These are phyloP conservation scores for Heterochromis multidens DNA, from an alignment of 2,113 vertebrate genomes.

Conservation along the genomic window DNA sequence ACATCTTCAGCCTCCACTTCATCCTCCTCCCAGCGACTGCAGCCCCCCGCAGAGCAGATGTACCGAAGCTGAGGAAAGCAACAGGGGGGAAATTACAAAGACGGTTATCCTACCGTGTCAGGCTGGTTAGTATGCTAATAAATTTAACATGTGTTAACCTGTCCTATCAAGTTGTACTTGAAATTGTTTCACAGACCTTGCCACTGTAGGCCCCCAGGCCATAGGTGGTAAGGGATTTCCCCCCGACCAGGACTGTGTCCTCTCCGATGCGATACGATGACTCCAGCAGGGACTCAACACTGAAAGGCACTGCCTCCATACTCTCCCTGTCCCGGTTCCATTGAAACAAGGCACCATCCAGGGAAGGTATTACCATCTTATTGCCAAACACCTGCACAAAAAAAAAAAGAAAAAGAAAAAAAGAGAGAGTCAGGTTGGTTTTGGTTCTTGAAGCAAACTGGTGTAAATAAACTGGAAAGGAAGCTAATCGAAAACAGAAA, in stretches of 20 bases:
- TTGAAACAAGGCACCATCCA: conserved; percentile 97
- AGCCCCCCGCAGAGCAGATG: conserved; percentile 93
- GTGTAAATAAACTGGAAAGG: neutral
- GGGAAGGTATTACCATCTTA: conserved; percentile 96
- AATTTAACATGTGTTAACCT: neutral
- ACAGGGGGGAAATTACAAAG: neutral
- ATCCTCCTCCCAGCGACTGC: conserved; percentile 87
- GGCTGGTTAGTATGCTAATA: neutral
- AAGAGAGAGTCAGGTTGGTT: fast-evolving
- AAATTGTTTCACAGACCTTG: conserved; percentile 77
- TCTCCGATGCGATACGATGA: conserved; percentile 95
- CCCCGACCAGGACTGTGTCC: conserved; percentile 93
- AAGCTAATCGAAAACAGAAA: neutral
- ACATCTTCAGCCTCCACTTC: conserved; percentile 86
- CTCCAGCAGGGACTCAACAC: conserved; percentile 94
- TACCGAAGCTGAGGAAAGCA: conserved; percentile 83
- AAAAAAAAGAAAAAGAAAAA: neutral
- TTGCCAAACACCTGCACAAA: conserved; percentile 89
- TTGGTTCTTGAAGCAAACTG: neutral
- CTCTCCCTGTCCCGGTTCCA: conserved; percentile 95
- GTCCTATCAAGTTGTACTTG: neutral
- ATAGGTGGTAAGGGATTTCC: conserved; percentile 93
- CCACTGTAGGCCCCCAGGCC: conserved; percentile 91
- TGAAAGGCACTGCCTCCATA: conserved; percentile 98
- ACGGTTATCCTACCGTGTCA: neutral